These are phyloP conservation scores for Ictalurus furcatus DNA, from an alignment of 2,113 vertebrate genomes.

Conservation along the genomic window DNA sequence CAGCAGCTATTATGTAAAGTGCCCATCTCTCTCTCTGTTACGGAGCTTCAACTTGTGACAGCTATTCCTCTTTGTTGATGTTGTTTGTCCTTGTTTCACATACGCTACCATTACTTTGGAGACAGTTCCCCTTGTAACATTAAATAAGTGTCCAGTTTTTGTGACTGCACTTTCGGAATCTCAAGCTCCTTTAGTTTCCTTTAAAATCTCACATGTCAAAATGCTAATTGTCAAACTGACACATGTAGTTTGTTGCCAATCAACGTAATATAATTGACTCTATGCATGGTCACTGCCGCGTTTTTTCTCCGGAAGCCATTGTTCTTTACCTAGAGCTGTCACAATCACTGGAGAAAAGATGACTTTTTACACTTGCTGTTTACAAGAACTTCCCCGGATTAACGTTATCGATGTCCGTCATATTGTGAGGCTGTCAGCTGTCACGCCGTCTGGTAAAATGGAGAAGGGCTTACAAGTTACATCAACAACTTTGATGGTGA, in stretches of 20 bases:
- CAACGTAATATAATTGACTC: background rate
- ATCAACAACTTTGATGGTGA: too few relatives aligned
- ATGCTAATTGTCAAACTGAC: background rate
- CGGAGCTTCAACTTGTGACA: background rate
- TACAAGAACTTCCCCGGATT: too few relatives aligned
- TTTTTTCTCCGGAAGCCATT: too few relatives aligned
- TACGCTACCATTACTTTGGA: background rate
- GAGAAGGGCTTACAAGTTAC: too few relatives aligned
- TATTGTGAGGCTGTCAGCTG: too few relatives aligned
- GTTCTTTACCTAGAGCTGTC: too few relatives aligned
- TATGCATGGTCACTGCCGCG: too few relatives aligned
- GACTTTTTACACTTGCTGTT: too few relatives aligned
- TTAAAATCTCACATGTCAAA: background rate
- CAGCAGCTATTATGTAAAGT: conserved; percentile 2
- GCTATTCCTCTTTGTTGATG: background rate
- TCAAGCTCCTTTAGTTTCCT: background rate
- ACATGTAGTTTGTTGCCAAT: background rate
- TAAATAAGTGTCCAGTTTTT: background rate
- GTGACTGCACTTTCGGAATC: background rate
- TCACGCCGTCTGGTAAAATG: too few relatives aligned
- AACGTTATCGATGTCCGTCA: too few relatives aligned
- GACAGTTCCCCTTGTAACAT: background rate
- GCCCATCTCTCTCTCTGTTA: conserved; percentile 7
- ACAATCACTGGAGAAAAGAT: too few relatives aligned
- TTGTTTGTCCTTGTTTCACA: background rate